A percentile compares a stretch with the other conserved stretches of the same genome.
phyloP scores from a whole-genome alignment of 2,797 vertebrate species.

The Muscicapa comitata region DNA sequence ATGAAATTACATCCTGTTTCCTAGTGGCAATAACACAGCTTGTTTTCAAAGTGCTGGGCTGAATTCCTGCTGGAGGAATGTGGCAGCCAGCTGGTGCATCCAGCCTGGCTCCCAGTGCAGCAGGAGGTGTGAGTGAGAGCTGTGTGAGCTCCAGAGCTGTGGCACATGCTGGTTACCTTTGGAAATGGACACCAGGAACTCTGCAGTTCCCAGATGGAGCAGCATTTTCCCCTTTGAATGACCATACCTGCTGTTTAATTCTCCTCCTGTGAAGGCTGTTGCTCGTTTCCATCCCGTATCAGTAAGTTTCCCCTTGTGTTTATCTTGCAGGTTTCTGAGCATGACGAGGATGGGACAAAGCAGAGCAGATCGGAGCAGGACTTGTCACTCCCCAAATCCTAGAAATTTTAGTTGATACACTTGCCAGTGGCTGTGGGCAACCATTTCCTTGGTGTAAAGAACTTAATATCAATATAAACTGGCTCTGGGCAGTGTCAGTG shows the following conservation, averaged over 20 bases:
- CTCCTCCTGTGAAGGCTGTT: slow-evolving; percentile 9
- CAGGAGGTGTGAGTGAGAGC: neutral
- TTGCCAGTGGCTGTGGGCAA: slow-evolving; percentile 87
- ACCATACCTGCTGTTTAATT: slow-evolving; percentile 17
- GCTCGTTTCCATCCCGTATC: slow-evolving; percentile 13
- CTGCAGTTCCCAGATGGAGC: neutral
- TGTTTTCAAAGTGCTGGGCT: slow-evolving; percentile 25
- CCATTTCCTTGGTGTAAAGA: slow-evolving; percentile 89
- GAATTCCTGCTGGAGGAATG: neutral
- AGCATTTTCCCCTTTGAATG: slow-evolving; percentile 39
- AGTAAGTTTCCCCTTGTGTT: slow-evolving; percentile 68
- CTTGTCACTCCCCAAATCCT: slow-evolving; percentile 88
- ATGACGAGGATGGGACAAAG: slow-evolving; percentile 81
- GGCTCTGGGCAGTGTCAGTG: slow-evolving; percentile 77
- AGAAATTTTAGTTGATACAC: slow-evolving; percentile 88
- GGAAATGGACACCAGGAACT: neutral
- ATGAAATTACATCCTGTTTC: slow-evolving; percentile 65
- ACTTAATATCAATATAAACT: slow-evolving; percentile 84
- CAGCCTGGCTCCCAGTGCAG: neutral
- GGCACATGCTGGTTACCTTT: neutral
- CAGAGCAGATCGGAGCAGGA: slow-evolving; percentile 88
- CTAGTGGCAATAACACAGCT: slow-evolving; percentile 34
- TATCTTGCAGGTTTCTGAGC: slow-evolving; percentile 87
- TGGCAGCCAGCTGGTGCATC: neutral
- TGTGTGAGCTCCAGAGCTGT: neutral